Percentiles rank a stretch among this genome's conserved stretches.
phyloP scores from a whole-genome alignment of 1,140 invertebrate genomes.

The Sarcophaga peregrina region DNA sequence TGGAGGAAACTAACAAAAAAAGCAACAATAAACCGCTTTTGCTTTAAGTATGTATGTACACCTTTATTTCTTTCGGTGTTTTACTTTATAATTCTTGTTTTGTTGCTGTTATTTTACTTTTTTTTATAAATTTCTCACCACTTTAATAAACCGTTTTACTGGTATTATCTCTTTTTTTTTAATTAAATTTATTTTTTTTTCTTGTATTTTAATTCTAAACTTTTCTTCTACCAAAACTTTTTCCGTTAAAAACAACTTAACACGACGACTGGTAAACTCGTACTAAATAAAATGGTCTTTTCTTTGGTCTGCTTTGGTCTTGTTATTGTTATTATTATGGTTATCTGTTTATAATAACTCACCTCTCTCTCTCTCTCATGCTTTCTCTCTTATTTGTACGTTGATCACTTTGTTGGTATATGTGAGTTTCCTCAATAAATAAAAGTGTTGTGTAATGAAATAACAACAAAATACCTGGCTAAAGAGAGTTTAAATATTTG shows the following conservation, averaged over 20 bases:
- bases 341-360: neutral
- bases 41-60: slow-evolving; percentile 38
- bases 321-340: neutral
- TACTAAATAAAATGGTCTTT: slow-evolving; percentile 32
- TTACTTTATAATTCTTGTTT: slow-evolving; percentile 35
- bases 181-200: neutral
- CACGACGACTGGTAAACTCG: slow-evolving; percentile 39
- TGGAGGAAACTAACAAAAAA: neutral
- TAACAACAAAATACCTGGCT: too few species aligned
- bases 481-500: neutral
- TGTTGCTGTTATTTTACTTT: slow-evolving; percentile 12
- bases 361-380: slow-evolving; percentile 3
- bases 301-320: neutral
- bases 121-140: slow-evolving; percentile 23
- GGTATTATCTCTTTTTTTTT: neutral
- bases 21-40: slow-evolving; percentile 27
- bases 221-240: too few species aligned
- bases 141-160: neutral
- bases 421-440: too few species aligned
- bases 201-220: neutral
- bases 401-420: neutral
- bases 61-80: slow-evolving; percentile 15
- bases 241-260: slow-evolving; percentile 31
- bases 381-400: neutral
- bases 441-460: too few species aligned